phyloP scores from a whole-genome alignment of 2,113 vertebrate species.

The Rhinolophus sinicus region DNA sequence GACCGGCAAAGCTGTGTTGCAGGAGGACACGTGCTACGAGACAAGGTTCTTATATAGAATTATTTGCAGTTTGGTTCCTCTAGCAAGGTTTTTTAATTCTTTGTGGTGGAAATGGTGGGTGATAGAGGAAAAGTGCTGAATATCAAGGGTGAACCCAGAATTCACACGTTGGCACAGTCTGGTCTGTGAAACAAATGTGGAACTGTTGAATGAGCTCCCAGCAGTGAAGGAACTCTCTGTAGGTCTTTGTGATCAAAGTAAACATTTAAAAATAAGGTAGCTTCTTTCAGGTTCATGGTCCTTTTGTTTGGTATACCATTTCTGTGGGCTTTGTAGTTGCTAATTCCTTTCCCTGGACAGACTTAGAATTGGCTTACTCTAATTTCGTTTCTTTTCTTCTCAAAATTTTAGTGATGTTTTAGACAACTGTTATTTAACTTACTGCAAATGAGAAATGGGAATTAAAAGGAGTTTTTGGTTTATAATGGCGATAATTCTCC shows the following conservation, averaged over 20 bases:
- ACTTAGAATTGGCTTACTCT: not conserved
- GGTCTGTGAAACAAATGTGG: not conserved
- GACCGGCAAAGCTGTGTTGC: not conserved
- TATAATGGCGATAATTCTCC: not conserved
- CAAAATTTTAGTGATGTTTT: slow-evolving; percentile 11
- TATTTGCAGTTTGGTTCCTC: not conserved
- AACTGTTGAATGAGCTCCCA: not conserved
- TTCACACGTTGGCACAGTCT: not conserved
- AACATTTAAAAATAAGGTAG: not conserved
- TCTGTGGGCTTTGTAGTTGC: not conserved
- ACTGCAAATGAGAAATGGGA: slow-evolving; percentile 26
- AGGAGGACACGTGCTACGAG: not conserved
- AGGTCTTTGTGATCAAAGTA: not conserved
- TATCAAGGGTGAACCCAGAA: not conserved
- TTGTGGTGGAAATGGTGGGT: not conserved
- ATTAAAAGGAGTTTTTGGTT: not conserved
- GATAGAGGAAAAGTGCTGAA: not conserved
- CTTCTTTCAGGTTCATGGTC: not conserved
- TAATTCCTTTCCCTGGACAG: not conserved
- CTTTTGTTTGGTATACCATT: not conserved
- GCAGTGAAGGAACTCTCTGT: not conserved
- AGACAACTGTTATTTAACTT: slow-evolving; percentile 5
- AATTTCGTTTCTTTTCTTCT: slow-evolving; percentile 24
- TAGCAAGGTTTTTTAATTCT: not conserved
- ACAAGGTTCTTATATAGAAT: not conserved